Evolutionary conservation across 2,113 vertebrate genomes (phyloP).

Genomic region (Rousettus leschenaultii): DNA sequence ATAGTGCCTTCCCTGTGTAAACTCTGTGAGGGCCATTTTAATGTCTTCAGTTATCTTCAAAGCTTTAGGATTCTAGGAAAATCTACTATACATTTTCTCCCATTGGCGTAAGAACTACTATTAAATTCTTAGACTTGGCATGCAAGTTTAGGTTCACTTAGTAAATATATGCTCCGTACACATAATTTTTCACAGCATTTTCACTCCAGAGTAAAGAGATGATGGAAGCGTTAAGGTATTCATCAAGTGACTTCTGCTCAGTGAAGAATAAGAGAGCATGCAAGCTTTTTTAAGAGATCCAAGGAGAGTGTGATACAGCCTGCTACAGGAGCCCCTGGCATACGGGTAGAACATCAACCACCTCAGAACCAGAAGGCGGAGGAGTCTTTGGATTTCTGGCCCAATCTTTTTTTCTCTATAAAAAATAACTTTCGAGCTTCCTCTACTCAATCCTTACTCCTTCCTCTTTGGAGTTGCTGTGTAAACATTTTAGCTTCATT

Average conservation of each 20-base stretch:
- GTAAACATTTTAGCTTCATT: not conserved
- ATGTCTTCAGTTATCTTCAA: not conserved
- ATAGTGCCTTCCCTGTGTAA: not conserved
- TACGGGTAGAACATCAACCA: not conserved
- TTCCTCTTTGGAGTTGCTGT: not conserved
- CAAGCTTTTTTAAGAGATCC: not conserved
- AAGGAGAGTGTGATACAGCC: fast-evolving
- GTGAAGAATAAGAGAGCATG: fast-evolving
- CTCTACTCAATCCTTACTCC: not conserved
- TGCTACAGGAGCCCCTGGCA: not conserved
- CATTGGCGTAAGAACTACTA: not conserved
- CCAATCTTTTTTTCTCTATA: not conserved
- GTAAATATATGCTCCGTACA: not conserved
- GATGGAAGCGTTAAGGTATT: not conserved
- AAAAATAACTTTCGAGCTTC: not conserved
- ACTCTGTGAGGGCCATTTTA: not conserved
- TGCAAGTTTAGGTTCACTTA: not conserved
- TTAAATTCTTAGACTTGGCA: not conserved
- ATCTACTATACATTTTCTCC: not conserved
- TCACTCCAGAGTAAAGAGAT: not conserved
- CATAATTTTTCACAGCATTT: not conserved
- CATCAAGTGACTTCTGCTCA: not conserved
- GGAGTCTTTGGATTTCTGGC: not conserved
- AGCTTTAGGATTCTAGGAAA: not conserved
- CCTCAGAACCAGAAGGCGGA: not conserved